Conservation (phyloP, 2,888 invertebrate species). For the Saturnia japonica region DNA sequence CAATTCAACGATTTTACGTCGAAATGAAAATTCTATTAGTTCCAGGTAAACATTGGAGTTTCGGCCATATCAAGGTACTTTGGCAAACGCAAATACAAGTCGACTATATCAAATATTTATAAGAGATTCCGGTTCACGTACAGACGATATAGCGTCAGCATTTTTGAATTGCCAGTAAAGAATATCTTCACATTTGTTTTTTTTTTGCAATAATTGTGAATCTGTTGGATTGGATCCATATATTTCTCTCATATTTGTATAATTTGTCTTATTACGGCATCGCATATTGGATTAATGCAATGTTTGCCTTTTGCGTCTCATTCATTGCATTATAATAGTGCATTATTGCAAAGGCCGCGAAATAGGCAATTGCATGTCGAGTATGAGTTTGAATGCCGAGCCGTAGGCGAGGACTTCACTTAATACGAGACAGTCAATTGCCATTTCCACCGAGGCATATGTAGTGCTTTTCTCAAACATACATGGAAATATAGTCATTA, state of each 20-base stretch:
- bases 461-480: too few relatives aligned
- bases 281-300: background rate
- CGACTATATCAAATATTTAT: slow-evolving; percentile 70
- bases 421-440: too few relatives aligned
- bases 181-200: slow-evolving; percentile 31
- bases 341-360: too few relatives aligned
- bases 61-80: slow-evolving; percentile 42
- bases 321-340: too few relatives aligned
- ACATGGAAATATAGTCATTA: too few relatives aligned
- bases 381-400: too few relatives aligned
- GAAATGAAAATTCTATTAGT: slow-evolving; percentile 66
- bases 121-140: slow-evolving; percentile 59
- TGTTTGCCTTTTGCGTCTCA: background rate
- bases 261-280: background rate
- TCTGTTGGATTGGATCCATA: background rate
- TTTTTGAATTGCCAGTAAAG: slow-evolving; percentile 49
- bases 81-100: slow-evolving; percentile 57
- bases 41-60: slow-evolving; percentile 45
- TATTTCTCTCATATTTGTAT: background rate
- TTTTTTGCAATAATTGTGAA: slow-evolving; percentile 36
- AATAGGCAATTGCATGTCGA: too few relatives aligned
- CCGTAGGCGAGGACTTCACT: too few relatives aligned
- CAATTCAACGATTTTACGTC: slow-evolving; percentile 49
- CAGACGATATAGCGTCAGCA: slow-evolving; percentile 49
- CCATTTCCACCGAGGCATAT: too few relatives aligned